These are phyloP conservation scores for Champsocephalus gunnari DNA, from an alignment of 2,797 vertebrate genomes.

Conservation along the genomic window DNA sequence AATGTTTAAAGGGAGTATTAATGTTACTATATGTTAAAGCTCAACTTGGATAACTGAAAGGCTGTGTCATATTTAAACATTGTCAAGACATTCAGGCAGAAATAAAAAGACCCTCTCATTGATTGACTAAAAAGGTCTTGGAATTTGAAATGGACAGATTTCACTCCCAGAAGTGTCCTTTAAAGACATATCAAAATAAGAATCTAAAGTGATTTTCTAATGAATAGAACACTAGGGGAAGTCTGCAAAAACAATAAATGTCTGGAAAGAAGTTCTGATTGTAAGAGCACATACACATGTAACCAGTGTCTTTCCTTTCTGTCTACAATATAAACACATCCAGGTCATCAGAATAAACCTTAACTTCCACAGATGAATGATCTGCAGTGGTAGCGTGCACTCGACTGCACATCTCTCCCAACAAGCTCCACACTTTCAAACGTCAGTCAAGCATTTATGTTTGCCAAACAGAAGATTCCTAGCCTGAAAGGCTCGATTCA, in stretches of 20 bases:
- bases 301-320: too few relatives aligned
- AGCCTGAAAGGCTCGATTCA: background rate
- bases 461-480: background rate
- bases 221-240: too few relatives aligned
- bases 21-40: slow-evolving; percentile 10
- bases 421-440: background rate
- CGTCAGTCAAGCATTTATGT: background rate
- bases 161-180: background rate
- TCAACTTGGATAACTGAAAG: slow-evolving; percentile 2
- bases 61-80: slow-evolving; percentile 7
- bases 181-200: too few relatives aligned
- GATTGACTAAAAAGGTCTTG: background rate
- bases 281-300: too few relatives aligned
- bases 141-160: background rate
- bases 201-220: too few relatives aligned
- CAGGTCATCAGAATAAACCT: background rate
- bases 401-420: background rate
- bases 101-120: background rate
- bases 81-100: background rate
- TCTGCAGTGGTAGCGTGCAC: background rate
- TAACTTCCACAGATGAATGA: background rate
- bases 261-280: too few relatives aligned
- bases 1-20: background rate
- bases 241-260: too few relatives aligned
- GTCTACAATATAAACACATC: too few relatives aligned